Conservation (phyloP, 2,888 invertebrate genomes). For the Sarcophaga subvicina region DNA sequence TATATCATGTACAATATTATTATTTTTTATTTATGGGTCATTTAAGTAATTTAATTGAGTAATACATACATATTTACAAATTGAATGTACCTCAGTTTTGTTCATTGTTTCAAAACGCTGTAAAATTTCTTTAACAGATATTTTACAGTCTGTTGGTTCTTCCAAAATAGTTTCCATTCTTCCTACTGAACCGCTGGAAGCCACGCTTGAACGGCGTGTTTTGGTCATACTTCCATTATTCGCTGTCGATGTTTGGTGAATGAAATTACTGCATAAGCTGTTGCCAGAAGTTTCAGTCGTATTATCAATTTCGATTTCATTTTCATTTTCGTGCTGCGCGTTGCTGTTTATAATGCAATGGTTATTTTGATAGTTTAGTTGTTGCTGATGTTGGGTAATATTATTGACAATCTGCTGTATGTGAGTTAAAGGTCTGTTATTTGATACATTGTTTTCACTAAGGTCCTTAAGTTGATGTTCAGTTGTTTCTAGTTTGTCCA, state of each 20-base stretch:
- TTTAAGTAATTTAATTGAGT: too few species aligned
- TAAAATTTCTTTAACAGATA: slow-evolving; percentile 91
- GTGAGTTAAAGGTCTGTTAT: slow-evolving; percentile 46
- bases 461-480: neutral
- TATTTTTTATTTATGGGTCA: neutral
- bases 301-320: slow-evolving; percentile 46
- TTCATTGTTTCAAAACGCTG: slow-evolving; percentile 90
- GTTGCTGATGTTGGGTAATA: slow-evolving; percentile 43
- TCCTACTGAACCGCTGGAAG: slow-evolving; percentile 83
- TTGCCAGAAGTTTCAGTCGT: slow-evolving; percentile 2
- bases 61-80: neutral
- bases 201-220: slow-evolving; percentile 80
- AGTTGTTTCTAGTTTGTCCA: slow-evolving; percentile 25
- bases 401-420: slow-evolving; percentile 63
- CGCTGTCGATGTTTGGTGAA: slow-evolving; percentile 16
- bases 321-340: slow-evolving; percentile 9
- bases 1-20: too few species aligned
- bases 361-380: neutral
- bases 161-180: slow-evolving; percentile 93
- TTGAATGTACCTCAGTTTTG: slow-evolving; percentile 78
- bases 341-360: neutral
- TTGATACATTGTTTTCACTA: slow-evolving; percentile 23
- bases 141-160: slow-evolving; percentile 89
- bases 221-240: slow-evolving; percentile 69
- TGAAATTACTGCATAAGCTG: neutral